phyloP scores from a whole-genome alignment of 2,888 invertebrate species.

The Leptopilina syphax region DNA sequence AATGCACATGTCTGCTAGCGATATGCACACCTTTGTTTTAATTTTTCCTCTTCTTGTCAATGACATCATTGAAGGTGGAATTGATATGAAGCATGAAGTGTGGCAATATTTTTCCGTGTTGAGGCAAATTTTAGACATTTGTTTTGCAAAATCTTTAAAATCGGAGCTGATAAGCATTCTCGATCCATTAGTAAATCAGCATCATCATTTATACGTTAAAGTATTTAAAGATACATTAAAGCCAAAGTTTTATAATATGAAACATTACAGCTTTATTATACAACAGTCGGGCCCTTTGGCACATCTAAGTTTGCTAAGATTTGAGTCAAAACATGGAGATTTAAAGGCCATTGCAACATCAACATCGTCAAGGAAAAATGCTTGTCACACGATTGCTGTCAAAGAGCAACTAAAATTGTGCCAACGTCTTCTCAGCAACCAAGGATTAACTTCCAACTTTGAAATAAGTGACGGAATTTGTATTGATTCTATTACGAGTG shows the following conservation, averaged over 20 bases:
- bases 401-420: too few species aligned
- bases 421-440: too few species aligned
- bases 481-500: too few species aligned
- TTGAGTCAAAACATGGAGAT: slow-evolving; percentile 42
- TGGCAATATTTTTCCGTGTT: slow-evolving; percentile 12
- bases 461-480: too few species aligned
- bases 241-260: neutral
- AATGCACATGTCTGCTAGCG: slow-evolving; percentile 2
- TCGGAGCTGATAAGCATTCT: neutral
- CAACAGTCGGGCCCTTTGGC: slow-evolving; percentile 31
- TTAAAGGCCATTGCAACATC: too few species aligned
- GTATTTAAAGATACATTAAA: too few species aligned
- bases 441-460: too few species aligned
- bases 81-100: neutral
- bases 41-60: slow-evolving; percentile 23
- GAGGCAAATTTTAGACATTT: slow-evolving; percentile 27
- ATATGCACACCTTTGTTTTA: slow-evolving; percentile 1
- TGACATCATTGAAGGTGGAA: slow-evolving; percentile 2
- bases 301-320: slow-evolving; percentile 35
- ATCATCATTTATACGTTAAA: neutral
- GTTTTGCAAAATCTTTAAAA: slow-evolving; percentile 15
- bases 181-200: neutral
- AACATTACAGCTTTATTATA: slow-evolving; percentile 17
- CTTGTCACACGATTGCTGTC: too few species aligned
- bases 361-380: too few species aligned